phyloP scores from a whole-genome alignment of 2,797 vertebrate genomes.

The Gouania willdenowi region DNA sequence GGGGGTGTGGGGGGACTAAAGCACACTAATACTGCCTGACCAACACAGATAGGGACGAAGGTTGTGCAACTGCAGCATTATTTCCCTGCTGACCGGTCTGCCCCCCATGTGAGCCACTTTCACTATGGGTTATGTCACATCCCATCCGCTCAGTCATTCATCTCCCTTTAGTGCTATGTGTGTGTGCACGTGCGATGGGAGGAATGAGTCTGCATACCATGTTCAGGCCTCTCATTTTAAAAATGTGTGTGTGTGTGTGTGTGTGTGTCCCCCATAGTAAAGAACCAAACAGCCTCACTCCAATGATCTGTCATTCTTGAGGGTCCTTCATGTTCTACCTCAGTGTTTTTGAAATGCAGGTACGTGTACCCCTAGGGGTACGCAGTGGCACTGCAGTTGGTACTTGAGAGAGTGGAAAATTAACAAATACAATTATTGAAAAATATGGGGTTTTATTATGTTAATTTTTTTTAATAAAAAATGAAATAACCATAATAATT shows the following conservation, averaged over 20 bases:
- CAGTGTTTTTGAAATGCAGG: no score
- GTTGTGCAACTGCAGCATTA: conserved; percentile 49
- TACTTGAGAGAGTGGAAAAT: no score
- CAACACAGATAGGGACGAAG: conserved; percentile 26
- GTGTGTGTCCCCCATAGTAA: conserved; percentile 13
- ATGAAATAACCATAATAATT: no score
- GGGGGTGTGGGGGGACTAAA: no score
- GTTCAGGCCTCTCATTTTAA: conserved; percentile 9
- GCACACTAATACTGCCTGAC: conserved; percentile 9
- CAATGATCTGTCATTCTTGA: conserved; percentile 10
- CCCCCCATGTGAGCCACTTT: conserved; percentile 66
- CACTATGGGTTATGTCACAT: conserved; percentile 65
- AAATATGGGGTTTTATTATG: no score
- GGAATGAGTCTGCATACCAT: not conserved
- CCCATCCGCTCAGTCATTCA: conserved; percentile 60
- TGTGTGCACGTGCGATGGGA: not conserved
- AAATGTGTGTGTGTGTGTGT: conserved; percentile 9
- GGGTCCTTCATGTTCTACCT: conserved; percentile 18
- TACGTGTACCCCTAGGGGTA: no score
- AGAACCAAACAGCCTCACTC: conserved; percentile 24
- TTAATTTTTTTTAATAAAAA: no score
- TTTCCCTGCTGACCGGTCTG: conserved; percentile 68
- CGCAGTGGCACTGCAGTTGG: no score
- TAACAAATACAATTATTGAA: no score
- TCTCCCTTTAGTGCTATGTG: conserved; percentile 42